Evolutionary conservation across 2,888 invertebrate species (phyloP).

Genomic region (Erebia epiphron): DNA sequence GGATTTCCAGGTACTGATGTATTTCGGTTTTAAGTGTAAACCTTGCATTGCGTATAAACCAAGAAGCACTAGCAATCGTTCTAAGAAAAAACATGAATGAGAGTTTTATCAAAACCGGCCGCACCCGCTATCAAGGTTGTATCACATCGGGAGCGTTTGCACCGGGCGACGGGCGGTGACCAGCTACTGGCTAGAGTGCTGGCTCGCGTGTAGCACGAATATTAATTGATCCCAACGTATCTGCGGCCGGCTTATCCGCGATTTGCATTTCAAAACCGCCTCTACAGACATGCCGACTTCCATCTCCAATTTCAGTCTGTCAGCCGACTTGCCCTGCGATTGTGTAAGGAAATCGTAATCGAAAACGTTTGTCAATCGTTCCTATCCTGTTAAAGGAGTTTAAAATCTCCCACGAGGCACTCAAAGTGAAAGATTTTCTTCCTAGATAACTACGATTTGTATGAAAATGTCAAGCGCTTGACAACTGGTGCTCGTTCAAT

Average conservation of each 20-base stretch:
- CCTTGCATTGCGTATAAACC: no score
- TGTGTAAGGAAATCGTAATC: no score
- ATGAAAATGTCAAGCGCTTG: no score
- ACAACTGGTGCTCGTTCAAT: no score
- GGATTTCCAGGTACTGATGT: no score
- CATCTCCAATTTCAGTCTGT: neutral
- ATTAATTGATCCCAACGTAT: constrained; percentile 63
- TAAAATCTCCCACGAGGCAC: no score
- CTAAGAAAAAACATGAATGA: neutral
- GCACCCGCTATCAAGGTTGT: neutral
- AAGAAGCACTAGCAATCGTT: no score
- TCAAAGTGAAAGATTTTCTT: no score
- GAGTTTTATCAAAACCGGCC: neutral
- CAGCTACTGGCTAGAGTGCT: constrained; percentile 33
- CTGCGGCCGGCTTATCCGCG: constrained; percentile 53
- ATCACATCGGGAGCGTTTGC: neutral
- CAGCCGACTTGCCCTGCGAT: neutral
- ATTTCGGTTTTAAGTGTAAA: no score
- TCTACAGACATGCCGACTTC: neutral
- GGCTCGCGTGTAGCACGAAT: constrained; percentile 65
- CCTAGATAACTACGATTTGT: no score
- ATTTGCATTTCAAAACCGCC: constrained; percentile 61
- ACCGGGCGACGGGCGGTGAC: neutral
- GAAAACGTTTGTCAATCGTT: no score
- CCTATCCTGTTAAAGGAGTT: no score